Evolutionary conservation across 2,888 invertebrate genomes (phyloP).

Genomic region (Tolmerus cingulatus): DNA sequence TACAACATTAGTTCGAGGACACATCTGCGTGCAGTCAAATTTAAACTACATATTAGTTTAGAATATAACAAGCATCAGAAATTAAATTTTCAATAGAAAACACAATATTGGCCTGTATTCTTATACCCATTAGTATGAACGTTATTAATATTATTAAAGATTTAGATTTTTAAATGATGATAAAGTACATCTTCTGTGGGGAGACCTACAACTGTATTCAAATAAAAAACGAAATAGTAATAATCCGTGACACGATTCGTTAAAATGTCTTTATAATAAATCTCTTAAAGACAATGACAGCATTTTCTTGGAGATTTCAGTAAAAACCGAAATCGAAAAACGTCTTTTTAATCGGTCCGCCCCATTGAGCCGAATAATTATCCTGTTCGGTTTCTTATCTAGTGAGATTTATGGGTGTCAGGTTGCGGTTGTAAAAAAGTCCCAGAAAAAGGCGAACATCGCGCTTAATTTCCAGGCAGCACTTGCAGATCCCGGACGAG

Average conservation of each 20-base stretch:
- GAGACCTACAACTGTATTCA: no score
- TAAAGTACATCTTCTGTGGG: no score
- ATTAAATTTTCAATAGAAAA: no score
- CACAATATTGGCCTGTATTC: no score
- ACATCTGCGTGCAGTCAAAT: no score
- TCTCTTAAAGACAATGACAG: not conserved
- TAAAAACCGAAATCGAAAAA: not conserved
- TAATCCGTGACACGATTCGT: not conserved
- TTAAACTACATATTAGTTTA: no score
- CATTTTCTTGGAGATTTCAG: not conserved
- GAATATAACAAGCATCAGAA: no score
- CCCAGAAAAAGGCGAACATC: not conserved
- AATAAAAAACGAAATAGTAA: not conserved
- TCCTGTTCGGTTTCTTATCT: not conserved
- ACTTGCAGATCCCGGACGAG: not conserved
- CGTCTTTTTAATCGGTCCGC: not conserved
- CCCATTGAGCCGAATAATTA: not conserved
- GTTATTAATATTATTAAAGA: no score
- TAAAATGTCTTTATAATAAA: not conserved
- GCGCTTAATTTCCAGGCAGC: not conserved
- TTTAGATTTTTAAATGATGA: no score
- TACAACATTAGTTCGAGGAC: no score
- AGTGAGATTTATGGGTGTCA: not conserved
- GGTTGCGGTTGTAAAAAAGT: not conserved
- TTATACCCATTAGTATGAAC: no score